Conservation (phyloP, 2,888 invertebrate genomes). For the Dasypogon diadema region DNA sequence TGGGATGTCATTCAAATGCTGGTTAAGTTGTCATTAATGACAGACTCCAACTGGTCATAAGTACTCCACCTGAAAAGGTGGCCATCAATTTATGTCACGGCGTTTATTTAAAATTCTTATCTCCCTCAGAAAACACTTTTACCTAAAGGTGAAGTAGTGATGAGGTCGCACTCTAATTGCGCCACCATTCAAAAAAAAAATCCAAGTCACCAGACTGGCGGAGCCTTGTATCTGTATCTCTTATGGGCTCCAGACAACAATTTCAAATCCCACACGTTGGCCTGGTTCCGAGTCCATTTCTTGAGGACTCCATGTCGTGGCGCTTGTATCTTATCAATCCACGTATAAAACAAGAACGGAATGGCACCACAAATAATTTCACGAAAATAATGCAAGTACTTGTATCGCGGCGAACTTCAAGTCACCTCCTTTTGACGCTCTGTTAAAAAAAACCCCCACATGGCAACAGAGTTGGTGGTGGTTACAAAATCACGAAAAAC, state of each 20-base stretch:
- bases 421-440: not conserved
- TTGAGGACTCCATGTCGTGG: not conserved
- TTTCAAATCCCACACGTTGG: not conserved
- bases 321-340: constrained; percentile 18
- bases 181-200: constrained; percentile 1
- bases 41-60: not conserved
- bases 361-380: not conserved
- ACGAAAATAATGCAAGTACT: not conserved
- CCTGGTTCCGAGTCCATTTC: not conserved
- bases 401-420: not conserved
- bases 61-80: not conserved
- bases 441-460: not conserved
- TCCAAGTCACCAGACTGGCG: not conserved
- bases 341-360: not conserved
- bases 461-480: not conserved
- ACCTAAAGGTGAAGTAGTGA: not conserved
- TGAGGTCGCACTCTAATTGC: constrained; percentile 1
- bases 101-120: not conserved
- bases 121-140: not conserved
- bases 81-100: not conserved
- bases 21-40: not conserved
- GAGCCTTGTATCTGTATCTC: not conserved
- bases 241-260: not conserved
- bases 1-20: not conserved
- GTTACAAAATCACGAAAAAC: not conserved